These are phyloP conservation scores for Sipha maydis DNA, from an alignment of 2,888 invertebrate species.

Conservation along the genomic window DNA sequence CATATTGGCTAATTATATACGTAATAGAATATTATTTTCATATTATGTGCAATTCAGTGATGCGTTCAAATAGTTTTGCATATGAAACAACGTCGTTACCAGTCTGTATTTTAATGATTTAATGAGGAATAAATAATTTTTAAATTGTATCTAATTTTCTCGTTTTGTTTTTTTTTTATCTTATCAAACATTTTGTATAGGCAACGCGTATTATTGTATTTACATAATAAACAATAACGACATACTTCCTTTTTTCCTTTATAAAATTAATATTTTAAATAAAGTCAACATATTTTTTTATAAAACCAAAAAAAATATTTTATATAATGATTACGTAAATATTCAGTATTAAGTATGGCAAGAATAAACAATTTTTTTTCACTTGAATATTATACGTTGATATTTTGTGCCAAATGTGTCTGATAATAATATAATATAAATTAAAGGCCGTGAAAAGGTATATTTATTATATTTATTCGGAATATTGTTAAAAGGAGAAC, in stretches of 20 bases:
- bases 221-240: neutral
- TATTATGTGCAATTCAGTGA: neutral
- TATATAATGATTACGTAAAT: neutral
- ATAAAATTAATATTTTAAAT: neutral
- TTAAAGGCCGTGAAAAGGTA: too few relatives aligned
- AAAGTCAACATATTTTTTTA: neutral
- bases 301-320: neutral
- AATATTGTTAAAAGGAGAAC: too few relatives aligned
- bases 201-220: neutral
- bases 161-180: neutral
- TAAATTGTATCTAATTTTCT: neutral
- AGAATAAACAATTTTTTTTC: neutral
- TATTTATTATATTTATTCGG: too few relatives aligned
- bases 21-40: neutral
- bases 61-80: neutral
- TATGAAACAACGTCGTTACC: neutral
- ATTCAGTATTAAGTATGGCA: neutral
- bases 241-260: neutral
- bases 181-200: neutral
- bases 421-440: too few relatives aligned
- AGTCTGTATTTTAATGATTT: neutral
- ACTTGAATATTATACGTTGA: neutral
- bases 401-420: too few relatives aligned
- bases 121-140: neutral
- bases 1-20: neutral